These are phyloP conservation scores for Cydia fagiglandana DNA, from an alignment of 1,140 invertebrate genomes.

Conservation along the genomic window DNA sequence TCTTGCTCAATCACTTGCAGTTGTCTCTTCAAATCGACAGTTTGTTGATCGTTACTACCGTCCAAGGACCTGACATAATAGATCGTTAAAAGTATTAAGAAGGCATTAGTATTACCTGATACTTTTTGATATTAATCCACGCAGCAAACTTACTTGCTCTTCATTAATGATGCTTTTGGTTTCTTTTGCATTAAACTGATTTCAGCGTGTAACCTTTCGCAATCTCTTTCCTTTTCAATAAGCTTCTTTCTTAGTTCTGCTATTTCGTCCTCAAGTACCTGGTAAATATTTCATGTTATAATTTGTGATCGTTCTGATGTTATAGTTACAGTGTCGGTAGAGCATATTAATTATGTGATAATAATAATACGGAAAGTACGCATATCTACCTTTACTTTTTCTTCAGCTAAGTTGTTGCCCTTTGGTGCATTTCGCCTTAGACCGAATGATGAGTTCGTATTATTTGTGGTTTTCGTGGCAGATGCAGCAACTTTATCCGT, in stretches of 20 bases:
- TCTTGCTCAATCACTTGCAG: constrained; percentile 88
- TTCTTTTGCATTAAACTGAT: constrained; percentile 82
- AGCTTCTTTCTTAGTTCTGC: constrained; percentile 86
- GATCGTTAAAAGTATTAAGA: background rate
- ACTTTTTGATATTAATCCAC: background rate
- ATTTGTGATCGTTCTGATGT: background rate
- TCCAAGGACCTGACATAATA: constrained; percentile 80
- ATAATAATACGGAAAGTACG: background rate
- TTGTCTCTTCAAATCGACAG: constrained; percentile 85
- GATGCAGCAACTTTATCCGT: constrained; percentile 83
- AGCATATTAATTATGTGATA: background rate
- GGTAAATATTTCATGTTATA: constrained; percentile 32
- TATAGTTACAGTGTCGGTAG: background rate
- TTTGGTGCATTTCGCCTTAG: constrained; percentile 60
- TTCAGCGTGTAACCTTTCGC: constrained; percentile 87
- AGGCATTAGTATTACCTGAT: background rate
- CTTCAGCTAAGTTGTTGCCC: constrained; percentile 80
- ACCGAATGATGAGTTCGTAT: constrained; percentile 58
- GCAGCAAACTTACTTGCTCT: constrained; percentile 80
- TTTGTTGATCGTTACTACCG: constrained; percentile 79
- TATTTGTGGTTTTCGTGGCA: constrained; percentile 52
- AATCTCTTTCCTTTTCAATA: constrained; percentile 90
- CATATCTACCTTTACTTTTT: constrained; percentile 82
- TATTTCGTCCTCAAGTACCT: constrained; percentile 84
- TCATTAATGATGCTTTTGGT: constrained; percentile 80